A percentile compares a stretch with the other conserved stretches of the same genome.
Evolutionary conservation across 2,888 invertebrate genomes (phyloP).

Genomic region (Dynastes hyllus): DNA sequence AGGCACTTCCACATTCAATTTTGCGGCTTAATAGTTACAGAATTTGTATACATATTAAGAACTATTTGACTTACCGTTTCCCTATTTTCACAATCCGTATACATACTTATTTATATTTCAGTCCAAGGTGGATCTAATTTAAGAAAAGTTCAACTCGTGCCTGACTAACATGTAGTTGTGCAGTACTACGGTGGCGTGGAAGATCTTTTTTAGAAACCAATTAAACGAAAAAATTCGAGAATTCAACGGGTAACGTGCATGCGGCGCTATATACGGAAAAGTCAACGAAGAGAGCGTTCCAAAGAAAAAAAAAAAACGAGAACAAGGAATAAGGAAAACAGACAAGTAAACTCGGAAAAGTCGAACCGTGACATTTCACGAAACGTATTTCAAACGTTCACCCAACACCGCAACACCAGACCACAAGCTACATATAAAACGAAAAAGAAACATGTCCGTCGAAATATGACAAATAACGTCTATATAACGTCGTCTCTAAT

Average conservation of each 20-base stretch:
- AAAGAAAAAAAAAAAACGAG: conserved; percentile 4
- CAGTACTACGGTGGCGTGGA: conserved; percentile 17
- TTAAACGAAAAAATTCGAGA: conserved; percentile 42
- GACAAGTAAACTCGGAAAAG: conserved; percentile 31
- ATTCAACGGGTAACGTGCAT: conserved; percentile 28
- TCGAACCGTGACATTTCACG: conserved; percentile 49
- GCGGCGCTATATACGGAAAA: not conserved
- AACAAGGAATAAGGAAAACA: conserved; percentile 10
- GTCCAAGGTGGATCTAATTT: conserved; percentile 28
- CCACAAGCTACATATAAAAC: conserved; percentile 14
- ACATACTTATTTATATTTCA: conserved; percentile 5
- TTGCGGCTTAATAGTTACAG: no score
- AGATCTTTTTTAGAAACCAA: conserved; percentile 40
- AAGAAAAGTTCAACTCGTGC: conserved; percentile 31
- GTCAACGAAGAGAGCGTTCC: conserved; percentile 1
- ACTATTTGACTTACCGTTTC: no score
- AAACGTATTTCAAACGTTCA: conserved; percentile 37
- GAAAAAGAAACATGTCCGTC: not conserved
- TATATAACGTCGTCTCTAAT: not conserved
- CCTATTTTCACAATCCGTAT: not conserved
- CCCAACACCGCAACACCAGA: conserved; percentile 1
- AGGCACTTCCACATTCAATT: no score
- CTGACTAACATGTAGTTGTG: conserved; percentile 24
- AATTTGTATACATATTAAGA: no score
- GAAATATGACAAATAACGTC: conserved; percentile 15